Evolutionary conservation across 2,797 vertebrate genomes (phyloP).

Genomic region (Hypotaenidia philippensis): DNA sequence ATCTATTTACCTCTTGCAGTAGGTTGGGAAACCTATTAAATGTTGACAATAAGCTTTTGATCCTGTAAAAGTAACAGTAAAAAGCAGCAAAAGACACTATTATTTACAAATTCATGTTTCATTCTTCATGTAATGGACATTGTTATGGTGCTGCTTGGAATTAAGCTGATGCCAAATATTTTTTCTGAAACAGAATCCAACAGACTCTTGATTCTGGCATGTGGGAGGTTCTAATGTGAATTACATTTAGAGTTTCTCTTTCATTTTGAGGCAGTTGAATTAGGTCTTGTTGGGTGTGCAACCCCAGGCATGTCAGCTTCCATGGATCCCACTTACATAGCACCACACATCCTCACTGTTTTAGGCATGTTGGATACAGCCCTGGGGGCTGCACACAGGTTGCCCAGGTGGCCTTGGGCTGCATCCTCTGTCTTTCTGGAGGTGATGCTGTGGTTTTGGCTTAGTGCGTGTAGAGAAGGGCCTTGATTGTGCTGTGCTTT

Average conservation of each 20-base stretch:
- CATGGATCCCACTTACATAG: fast-evolving
- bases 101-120: constrained; percentile 9
- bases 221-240: not conserved
- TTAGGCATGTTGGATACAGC: not conserved
- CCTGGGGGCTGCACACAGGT: not conserved
- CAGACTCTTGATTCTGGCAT: not conserved
- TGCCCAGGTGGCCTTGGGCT: not conserved
- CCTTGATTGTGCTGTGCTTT: not conserved
- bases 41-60: not conserved
- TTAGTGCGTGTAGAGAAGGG: not conserved
- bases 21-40: constrained; percentile 19
- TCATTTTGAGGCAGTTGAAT: not conserved
- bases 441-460: not conserved
- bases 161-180: not conserved
- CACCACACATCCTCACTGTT: not conserved
- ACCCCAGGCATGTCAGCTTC: not conserved
- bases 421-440: not conserved
- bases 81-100: not conserved
- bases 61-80: not conserved
- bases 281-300: not conserved
- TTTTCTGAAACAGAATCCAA: not conserved
- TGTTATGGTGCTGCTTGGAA: not conserved
- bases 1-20: constrained; percentile 16
- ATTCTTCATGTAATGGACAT: not conserved
- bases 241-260: not conserved